Conservation (phyloP, 2,113 vertebrate species). For the Ochotona curzoniae region DNA sequence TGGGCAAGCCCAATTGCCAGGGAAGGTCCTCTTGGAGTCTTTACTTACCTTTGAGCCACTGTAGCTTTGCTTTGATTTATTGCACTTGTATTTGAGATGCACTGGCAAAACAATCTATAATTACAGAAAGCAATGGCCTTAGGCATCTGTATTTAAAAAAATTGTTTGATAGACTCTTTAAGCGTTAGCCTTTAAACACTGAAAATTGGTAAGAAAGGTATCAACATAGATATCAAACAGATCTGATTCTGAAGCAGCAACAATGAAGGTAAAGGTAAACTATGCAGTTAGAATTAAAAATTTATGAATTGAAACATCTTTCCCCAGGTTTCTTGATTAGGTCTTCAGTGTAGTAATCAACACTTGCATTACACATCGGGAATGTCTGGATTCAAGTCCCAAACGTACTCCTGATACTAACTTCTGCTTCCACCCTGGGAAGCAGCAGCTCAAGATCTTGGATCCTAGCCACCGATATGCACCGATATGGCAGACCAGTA, state of each 20-base stretch:
- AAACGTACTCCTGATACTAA: too few species aligned
- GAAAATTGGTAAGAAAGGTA: constrained; percentile 21
- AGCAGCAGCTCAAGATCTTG: too few species aligned
- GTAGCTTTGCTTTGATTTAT: background rate
- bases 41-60: background rate
- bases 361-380: too few species aligned
- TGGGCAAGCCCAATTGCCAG: background rate
- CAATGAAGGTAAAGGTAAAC: background rate
- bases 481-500: too few species aligned
- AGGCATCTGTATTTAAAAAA: background rate
- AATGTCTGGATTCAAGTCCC: too few species aligned
- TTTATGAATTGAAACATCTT: background rate
- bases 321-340: background rate
- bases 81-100: background rate
- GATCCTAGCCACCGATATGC: too few species aligned
- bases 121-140: background rate
- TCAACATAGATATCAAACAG: background rate
- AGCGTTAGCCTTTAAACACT: constrained; percentile 48
- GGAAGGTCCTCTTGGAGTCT: background rate
- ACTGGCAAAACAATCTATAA: background rate
- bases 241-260: background rate
- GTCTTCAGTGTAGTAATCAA: too few species aligned
- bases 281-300: background rate
- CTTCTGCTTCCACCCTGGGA: too few species aligned
- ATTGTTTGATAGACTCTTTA: background rate